Base-by-base conservation (phyloP, 2,113 vertebrate genomes). In the Rhodinocichla rosea region DNA sequence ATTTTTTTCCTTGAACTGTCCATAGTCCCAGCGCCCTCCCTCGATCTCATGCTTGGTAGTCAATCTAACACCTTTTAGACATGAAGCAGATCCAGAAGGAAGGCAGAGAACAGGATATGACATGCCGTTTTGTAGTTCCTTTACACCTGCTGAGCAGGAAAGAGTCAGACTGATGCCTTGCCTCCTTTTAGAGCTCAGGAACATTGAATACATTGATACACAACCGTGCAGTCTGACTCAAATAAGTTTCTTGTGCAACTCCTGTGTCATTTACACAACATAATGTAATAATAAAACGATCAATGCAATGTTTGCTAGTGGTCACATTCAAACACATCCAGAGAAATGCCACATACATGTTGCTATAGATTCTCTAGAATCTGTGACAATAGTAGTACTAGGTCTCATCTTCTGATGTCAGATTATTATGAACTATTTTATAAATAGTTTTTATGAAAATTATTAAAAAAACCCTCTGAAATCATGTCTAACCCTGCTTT, bases 241-340 rank as follows among this genome's bases (percentile, higher is more conserved):
- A 45, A 63, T 15, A 70, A 40, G 10, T 33, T 62, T 4, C 22
- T 69, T 73, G 16, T 52, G 32, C 6, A 5, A 53, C n/a, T 62
- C 15, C 32, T 26, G 2, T 35, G 13, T 32, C 5, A 22, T 69
- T 81, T 50, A 73, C 15, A 62, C 14, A 44, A 16, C 32, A 18
- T 45, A 60, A 69, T 13, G 7, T 11, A 73, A 47, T 18, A 63
- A 56, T 6, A 16, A 76, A 79, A 87, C 49, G 14, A 45, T n/a
- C n/a, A n/a, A 11, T 57, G 15, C 40, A 70, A 53, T 3, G 3
- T n/a, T 74, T 88, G 32, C 7, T 62, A 67, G 42, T 2, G 84
- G 55, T 50, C 16, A 23, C 7, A 17, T 4, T 9, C 9, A 59
- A 63, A 40, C 0, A 0, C 19, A 74, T 14, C n/a, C 65, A 55